phyloP scores from a whole-genome alignment of 2,888 invertebrate genomes.

The Alentia gelatinosa region DNA sequence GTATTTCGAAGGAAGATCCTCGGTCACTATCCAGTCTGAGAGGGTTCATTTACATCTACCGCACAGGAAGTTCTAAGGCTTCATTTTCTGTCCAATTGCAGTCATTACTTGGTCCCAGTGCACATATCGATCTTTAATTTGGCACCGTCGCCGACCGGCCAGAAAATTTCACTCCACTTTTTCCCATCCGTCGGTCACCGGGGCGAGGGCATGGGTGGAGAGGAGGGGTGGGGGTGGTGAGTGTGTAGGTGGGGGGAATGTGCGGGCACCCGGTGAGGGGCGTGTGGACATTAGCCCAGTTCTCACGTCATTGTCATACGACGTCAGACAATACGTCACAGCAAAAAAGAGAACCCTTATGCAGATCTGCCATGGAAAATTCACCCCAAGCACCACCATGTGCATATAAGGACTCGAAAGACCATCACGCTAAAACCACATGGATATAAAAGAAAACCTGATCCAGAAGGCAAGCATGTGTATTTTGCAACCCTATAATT shows the following conservation, averaged over 20 bases:
- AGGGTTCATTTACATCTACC: constrained; percentile 44
- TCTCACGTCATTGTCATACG: not conserved
- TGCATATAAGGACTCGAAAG: no score
- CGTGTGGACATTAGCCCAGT: not conserved
- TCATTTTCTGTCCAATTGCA: constrained; percentile 54
- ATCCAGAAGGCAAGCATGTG: no score
- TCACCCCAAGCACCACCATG: no score
- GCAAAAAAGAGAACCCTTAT: no score
- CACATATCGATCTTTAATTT: constrained; percentile 52
- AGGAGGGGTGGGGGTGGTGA: not conserved
- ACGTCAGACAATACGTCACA: not conserved
- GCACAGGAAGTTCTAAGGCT: constrained; percentile 46
- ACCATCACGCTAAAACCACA: no score
- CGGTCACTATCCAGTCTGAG: not conserved
- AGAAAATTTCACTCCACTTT: constrained; percentile 51
- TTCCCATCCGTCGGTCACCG: constrained; percentile 37
- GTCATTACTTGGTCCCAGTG: constrained; percentile 50
- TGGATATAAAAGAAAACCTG: no score
- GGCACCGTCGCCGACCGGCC: constrained; percentile 32
- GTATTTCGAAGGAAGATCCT: not conserved
- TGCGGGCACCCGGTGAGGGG: not conserved
- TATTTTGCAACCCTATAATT: no score
- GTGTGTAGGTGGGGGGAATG: not conserved
- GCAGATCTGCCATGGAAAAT: no score
- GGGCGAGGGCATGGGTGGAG: not conserved